Percentiles rank a stretch among this genome's conserved stretches.
These are phyloP conservation scores for Lanius collurio DNA, from an alignment of 2,113 vertebrate species.

Conservation along the genomic window DNA sequence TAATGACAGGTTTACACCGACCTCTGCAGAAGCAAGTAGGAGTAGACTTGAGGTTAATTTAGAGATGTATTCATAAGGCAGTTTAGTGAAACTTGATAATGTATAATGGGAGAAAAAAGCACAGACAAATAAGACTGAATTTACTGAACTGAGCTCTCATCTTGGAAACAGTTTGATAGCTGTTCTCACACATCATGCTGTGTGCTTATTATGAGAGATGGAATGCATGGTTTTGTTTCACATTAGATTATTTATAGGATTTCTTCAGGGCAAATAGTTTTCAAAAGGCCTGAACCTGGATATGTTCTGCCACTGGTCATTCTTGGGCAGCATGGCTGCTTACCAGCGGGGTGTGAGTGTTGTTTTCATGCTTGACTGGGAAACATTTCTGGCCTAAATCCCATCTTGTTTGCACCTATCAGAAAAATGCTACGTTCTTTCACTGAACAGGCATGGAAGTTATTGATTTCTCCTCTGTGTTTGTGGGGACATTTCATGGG, in stretches of 20 bases:
- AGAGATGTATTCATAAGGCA: not conserved
- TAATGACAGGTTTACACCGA: not conserved
- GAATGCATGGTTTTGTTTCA: not conserved
- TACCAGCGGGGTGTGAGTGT: conserved; percentile 20
- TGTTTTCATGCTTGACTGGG: conserved; percentile 59
- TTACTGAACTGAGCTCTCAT: conserved; percentile 6
- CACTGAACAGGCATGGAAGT: conserved; percentile 30
- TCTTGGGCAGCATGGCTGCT: not conserved
- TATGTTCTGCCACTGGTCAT: conserved; percentile 1
- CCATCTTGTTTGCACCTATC: conserved; percentile 43
- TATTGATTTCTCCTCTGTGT: conserved; percentile 56
- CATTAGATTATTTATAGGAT: conserved; percentile 16
- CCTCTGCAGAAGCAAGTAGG: not conserved
- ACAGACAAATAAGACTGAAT: not conserved
- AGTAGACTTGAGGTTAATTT: conserved; percentile 4
- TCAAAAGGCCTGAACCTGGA: not conserved
- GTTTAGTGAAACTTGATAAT: conserved; percentile 5
- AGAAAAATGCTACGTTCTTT: conserved; percentile 16
- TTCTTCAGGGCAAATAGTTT: not conserved
- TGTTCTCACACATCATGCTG: not conserved
- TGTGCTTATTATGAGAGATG: not conserved
- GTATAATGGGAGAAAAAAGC: not conserved
- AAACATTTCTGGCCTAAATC: conserved; percentile 50
- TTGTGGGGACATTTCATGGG: conserved; percentile 16
- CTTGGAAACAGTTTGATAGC: not conserved